Conservation (phyloP, 2,797 vertebrate genomes). For the Pangasius larnaudii region DNA sequence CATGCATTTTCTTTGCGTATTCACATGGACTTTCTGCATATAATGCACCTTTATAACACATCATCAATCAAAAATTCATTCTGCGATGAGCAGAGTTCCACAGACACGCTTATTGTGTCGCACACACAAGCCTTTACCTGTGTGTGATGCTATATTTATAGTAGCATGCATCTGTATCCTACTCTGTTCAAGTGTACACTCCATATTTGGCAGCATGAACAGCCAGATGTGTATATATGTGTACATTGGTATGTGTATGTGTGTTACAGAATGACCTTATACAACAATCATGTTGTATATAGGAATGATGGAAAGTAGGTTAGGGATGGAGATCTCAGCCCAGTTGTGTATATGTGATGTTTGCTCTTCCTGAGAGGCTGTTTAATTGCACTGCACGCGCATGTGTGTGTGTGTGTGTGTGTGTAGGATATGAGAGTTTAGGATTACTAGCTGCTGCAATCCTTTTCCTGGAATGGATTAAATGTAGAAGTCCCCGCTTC, state of each 20-base stretch:
- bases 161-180: not conserved
- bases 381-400: slow-evolving; percentile 50
- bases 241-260: slow-evolving; percentile 12
- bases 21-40: slow-evolving; percentile 41
- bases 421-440: slow-evolving; percentile 29
- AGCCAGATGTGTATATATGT: slow-evolving; percentile 42
- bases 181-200: not conserved
- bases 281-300: slow-evolving; percentile 55
- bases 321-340: slow-evolving; percentile 63
- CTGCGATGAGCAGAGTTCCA: not conserved
- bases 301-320: slow-evolving; percentile 66
- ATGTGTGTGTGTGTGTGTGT: not conserved
- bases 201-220: slow-evolving; percentile 29
- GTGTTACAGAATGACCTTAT: slow-evolving; percentile 42
- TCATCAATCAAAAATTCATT: slow-evolving; percentile 49
- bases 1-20: not conserved
- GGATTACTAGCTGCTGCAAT: slow-evolving; percentile 62
- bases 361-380: slow-evolving; percentile 48
- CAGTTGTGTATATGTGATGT: slow-evolving; percentile 67
- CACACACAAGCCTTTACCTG: not conserved
- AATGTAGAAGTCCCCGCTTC: slow-evolving; percentile 53
- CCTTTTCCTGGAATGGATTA: slow-evolving; percentile 4
- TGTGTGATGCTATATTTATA: not conserved
- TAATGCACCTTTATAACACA: slow-evolving; percentile 46
- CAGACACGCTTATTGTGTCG: not conserved